A percentile compares a stretch with the other conserved stretches of the same genome.
Evolutionary conservation across 1,140 invertebrate genomes (phyloP).

Genomic region (Acromyrmex heyeri): DNA sequence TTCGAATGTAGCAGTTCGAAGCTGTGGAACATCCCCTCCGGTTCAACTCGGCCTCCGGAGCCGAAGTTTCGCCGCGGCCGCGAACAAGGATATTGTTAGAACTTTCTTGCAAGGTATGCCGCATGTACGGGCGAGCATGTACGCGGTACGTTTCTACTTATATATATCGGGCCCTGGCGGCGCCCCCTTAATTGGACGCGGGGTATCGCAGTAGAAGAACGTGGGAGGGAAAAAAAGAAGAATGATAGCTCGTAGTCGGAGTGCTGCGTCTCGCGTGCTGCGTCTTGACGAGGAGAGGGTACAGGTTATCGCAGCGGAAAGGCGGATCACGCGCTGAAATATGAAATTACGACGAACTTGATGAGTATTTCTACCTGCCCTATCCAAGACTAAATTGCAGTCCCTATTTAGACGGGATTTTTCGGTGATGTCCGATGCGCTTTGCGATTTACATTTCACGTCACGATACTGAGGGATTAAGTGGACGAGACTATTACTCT

Average conservation of each 20-base stretch:
- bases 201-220: constrained; percentile 61
- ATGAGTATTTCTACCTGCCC: constrained; percentile 47
- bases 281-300: constrained; percentile 27
- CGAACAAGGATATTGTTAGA: constrained; percentile 78
- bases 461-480: constrained; percentile 35
- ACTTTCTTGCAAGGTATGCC: constrained; percentile 78
- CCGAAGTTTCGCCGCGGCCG: constrained; percentile 69
- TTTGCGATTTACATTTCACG: constrained; percentile 57
- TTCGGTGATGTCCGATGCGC: constrained; percentile 48
- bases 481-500: constrained; percentile 27
- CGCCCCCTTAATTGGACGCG: constrained; percentile 70
- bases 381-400: constrained; percentile 33
- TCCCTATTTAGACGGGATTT: constrained; percentile 47
- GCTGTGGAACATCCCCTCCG: constrained; percentile 65
- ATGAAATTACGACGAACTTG: constrained; percentile 56
- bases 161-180: constrained; percentile 39
- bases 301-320: constrained; percentile 29
- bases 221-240: constrained; percentile 21
- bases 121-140: constrained; percentile 46
- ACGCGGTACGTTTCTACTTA: constrained; percentile 62
- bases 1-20: constrained; percentile 68
- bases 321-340: constrained; percentile 49
- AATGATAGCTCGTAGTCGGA: constrained; percentile 14
- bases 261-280: constrained; percentile 40
- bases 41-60: constrained; percentile 60